Evolutionary conservation across 2,888 invertebrate genomes (phyloP), one percentile per base, ranked within the genome.

Genomic region (Strigamia crassipes): DNA sequence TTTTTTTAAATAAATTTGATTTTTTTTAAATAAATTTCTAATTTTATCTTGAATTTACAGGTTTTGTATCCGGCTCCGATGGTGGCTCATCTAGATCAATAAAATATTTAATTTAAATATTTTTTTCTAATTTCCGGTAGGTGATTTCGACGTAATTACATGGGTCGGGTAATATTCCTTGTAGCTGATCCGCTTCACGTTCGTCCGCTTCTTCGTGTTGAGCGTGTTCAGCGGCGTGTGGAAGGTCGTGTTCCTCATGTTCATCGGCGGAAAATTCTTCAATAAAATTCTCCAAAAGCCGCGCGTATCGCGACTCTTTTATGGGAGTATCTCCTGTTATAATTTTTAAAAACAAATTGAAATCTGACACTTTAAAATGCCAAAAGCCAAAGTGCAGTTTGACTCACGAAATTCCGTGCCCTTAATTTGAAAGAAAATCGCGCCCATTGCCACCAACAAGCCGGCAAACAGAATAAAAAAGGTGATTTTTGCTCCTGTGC

Each of bases 401-500:
- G 6, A 34, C 34, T 34, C 34, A 80, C 80, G 31, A 41, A 80
- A 10, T 46, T 80, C 80, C 3, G 80, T 41, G 4, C 83, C 84
- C 42, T 83, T 83, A 18, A 85, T 66, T 80, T 84, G 84, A 41
- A 85, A 83, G 78, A 84, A 93, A 83, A 94, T 94, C 81, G 95
- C 88, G 83, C 93, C 94, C 86, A 94, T 91, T 82, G 94, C 90
- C 78, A 92, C 92, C 83, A 93, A 88, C 42, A 95, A 90, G 82
- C 92, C 90, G 79, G 92, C 92, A 84, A 95, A 90, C 34, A 95
- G 88, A 1, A 92, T 89, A 86, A 95, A 94, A 88, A 95, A 95
- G 85, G 95, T 91, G 82, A 95, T 90, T 89, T 94, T 94, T 46
- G 94, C 94, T 88, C 94, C 94, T 91, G 94, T 92, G 86, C 94